phyloP scores from a whole-genome alignment of 92 coral and sea anemone genomes.

The Muricea muricata region DNA sequence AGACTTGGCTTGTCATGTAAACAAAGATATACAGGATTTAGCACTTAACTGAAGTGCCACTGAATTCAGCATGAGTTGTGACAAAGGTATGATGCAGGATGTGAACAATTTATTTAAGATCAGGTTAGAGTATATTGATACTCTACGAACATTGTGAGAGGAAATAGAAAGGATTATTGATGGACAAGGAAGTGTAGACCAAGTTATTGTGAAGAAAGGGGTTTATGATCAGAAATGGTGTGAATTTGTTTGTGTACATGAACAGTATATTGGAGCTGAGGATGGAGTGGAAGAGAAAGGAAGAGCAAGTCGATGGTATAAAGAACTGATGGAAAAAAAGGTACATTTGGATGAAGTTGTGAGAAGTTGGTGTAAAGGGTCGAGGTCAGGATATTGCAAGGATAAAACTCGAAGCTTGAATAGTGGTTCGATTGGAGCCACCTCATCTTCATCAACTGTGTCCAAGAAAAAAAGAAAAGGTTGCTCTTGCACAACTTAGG shows the following conservation, averaged over 20 bases:
- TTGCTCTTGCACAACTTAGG: conserved; percentile 7
- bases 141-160: conserved; percentile 4
- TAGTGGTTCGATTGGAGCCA: not conserved
- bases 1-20: no score
- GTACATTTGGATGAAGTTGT: conserved; percentile 17
- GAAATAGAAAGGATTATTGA: conserved; percentile 19
- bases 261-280: conserved; percentile 19
- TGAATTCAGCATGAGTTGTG: not conserved
- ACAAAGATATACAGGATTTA: no score
- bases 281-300: not conserved
- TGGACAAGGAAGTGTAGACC: conserved; percentile 16
- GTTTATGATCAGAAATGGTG: conserved; percentile 31
- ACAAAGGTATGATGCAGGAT: not conserved
- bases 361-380: conserved; percentile 10
- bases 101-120: not conserved
- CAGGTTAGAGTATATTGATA: conserved; percentile 19
- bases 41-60: not conserved
- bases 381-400: not conserved
- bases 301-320: not conserved
- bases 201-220: not conserved
- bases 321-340: conserved; percentile 46
- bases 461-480: not conserved
- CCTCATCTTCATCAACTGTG: not conserved
- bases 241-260: conserved; percentile 44
- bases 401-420: not conserved